These are phyloP conservation scores for Megastigmus dorsalis DNA, from an alignment of 2,888 invertebrate genomes.

Conservation along the genomic window DNA sequence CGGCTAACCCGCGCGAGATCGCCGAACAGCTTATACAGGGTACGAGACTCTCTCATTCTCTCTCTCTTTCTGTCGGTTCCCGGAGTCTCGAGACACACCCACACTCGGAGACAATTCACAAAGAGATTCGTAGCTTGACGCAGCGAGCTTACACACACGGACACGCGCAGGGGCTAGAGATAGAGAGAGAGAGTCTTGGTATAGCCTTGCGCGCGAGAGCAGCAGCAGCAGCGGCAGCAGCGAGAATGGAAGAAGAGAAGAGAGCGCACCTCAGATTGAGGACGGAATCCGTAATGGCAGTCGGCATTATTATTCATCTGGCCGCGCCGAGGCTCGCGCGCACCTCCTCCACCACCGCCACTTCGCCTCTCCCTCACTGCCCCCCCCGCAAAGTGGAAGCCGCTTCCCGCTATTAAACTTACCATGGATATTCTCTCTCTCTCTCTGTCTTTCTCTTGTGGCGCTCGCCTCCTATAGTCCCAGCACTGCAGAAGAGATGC, in stretches of 20 bases:
- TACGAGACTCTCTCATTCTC: no score
- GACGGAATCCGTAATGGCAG: conserved; percentile 61
- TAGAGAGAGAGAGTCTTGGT: background rate
- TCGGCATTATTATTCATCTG: conserved; percentile 68
- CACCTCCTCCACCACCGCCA: no score
- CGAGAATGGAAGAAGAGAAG: background rate
- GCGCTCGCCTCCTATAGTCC: conserved; percentile 2
- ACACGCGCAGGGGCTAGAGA: background rate
- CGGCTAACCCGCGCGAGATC: background rate
- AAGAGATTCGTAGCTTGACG: no score
- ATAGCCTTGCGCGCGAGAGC: no score
- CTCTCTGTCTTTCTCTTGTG: conserved; percentile 22
- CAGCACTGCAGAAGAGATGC: no score
- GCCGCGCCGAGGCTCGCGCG: conserved; percentile 13
- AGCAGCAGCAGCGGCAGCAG: background rate
- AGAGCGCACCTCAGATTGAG: conserved; percentile 39
- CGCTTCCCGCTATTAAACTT: conserved; percentile 66
- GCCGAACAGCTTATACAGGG: no score
- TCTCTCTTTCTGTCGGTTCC: no score
- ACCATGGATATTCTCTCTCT: conserved; percentile 44
- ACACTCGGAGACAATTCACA: no score
- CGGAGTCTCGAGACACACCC: background rate
- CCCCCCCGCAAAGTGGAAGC: no score
- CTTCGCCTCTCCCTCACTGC: no score
- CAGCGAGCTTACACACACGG: background rate